Base-by-base conservation (phyloP, 2,113 vertebrate species). In the Carettochelys insculpta region DNA sequence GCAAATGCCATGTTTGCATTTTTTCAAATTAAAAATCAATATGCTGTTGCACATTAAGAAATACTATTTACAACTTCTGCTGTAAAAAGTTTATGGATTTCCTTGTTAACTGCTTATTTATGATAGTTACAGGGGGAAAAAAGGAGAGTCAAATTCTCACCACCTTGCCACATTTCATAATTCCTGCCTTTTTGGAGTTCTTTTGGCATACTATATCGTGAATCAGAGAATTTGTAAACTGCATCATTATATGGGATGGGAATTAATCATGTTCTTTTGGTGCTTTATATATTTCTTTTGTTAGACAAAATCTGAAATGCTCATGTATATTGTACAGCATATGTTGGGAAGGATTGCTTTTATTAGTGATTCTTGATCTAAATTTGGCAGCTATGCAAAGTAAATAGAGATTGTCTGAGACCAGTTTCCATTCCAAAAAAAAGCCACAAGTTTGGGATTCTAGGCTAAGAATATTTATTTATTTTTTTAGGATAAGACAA, bases 1-100 rank as follows among this genome's bases (percentile, higher is more conserved):
- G 95, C 93, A 97, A 97, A 97, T 97, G 96, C 94, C 96, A 95
- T 94, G 96, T 95, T 97, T 97, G 95, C 94, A 92, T 97, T 95
- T 95, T 94, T 85, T 51, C 58, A 92, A 95, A 97, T 97, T 93
- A 95, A 95, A 96, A 96, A 95, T 97, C 96, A 94, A 96, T 97
- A 95, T 82, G 80, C 87, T 76, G 86, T 94, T 94, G 88, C 5
- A 1, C 88, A 87, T 84, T 24, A n/a, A 80, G 92, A 90, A 84
- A 47, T 85, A 92, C 3, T 89, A 52, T 95, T 94, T 58, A 77
- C 77, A 86, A 83, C 85, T 58, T 86, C 88, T 84, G 85, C 48
- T 94, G 90, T 87, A 61, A 76, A 94, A 95, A 94, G 92, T 73
- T 92, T 95, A 95, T 95, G 93, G 94, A 97, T 97, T 95, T 95